phyloP scores from a whole-genome alignment of 1,140 invertebrate genomes.

The Zaprionus davidi region DNA sequence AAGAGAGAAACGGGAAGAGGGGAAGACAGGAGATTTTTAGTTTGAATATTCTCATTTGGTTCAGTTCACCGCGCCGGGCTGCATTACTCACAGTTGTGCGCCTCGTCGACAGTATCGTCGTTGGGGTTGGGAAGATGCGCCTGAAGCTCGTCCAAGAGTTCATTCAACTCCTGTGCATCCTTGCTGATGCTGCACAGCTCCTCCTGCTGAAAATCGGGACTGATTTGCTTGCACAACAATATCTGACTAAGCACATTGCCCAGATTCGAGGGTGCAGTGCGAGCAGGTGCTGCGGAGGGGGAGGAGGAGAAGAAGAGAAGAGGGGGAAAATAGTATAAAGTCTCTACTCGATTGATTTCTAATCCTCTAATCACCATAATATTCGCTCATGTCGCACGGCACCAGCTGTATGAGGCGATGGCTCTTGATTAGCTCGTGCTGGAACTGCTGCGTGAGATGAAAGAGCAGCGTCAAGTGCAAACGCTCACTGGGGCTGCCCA shows the following conservation, averaged over 20 bases:
- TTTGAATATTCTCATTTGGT: not conserved
- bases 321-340: not conserved
- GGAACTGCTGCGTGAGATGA: slow-evolving; percentile 92
- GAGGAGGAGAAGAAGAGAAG: not conserved
- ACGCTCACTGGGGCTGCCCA: slow-evolving; percentile 51
- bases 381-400: slow-evolving; percentile 95
- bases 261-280: slow-evolving; percentile 94
- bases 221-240: slow-evolving; percentile 93
- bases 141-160: slow-evolving; percentile 91
- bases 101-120: slow-evolving; percentile 73
- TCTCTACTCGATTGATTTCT: not conserved
- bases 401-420: slow-evolving; percentile 92
- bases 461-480: slow-evolving; percentile 91
- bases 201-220: slow-evolving; percentile 94
- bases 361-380: slow-evolving; percentile 89
- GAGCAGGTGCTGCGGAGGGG: slow-evolving; percentile 87
- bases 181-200: slow-evolving; percentile 94
- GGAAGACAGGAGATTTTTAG: slow-evolving; percentile 12
- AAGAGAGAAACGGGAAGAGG: not conserved
- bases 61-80: not conserved
- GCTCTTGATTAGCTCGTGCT: slow-evolving; percentile 93
- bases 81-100: slow-evolving; percentile 48
- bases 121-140: slow-evolving; percentile 91
- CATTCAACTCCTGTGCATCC: slow-evolving; percentile 91
- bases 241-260: slow-evolving; percentile 95